phyloP scores from a whole-genome alignment of 2,888 invertebrate genomes.

The Hirudinaria manillensis region DNA sequence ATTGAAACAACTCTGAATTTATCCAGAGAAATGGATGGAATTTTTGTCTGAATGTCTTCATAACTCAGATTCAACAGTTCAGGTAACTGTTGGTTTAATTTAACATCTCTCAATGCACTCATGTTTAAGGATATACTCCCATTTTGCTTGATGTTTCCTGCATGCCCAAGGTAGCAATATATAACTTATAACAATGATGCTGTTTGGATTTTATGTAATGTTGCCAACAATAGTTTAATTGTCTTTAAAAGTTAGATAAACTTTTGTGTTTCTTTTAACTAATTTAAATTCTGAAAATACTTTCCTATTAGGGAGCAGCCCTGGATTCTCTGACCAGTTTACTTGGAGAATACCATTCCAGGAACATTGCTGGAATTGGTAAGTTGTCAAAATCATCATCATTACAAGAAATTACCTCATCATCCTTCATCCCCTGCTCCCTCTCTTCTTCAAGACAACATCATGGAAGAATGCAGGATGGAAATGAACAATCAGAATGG shows the following conservation, averaged over 20 bases:
- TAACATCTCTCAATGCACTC: too few relatives aligned
- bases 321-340: neutral
- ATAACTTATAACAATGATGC: too few relatives aligned
- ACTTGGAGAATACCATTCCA: neutral
- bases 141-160: too few relatives aligned
- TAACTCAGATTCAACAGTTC: neutral
- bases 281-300: too few relatives aligned
- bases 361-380: constrained; percentile 29
- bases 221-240: too few relatives aligned
- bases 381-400: constrained; percentile 19
- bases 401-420: too few relatives aligned
- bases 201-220: too few relatives aligned
- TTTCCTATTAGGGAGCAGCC: neutral
- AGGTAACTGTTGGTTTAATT: neutral
- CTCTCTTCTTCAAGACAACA: constrained; percentile 45
- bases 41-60: constrained; percentile 18
- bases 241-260: too few relatives aligned
- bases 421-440: neutral
- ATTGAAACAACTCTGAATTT: neutral
- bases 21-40: constrained; percentile 12
- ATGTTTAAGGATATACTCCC: too few relatives aligned
- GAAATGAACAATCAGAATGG: constrained; percentile 29
- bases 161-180: too few relatives aligned
- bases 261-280: too few relatives aligned
- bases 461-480: constrained; percentile 60